Evolutionary conservation across 2,888 invertebrate genomes (phyloP).

Genomic region (Crepidodera aurea): DNA sequence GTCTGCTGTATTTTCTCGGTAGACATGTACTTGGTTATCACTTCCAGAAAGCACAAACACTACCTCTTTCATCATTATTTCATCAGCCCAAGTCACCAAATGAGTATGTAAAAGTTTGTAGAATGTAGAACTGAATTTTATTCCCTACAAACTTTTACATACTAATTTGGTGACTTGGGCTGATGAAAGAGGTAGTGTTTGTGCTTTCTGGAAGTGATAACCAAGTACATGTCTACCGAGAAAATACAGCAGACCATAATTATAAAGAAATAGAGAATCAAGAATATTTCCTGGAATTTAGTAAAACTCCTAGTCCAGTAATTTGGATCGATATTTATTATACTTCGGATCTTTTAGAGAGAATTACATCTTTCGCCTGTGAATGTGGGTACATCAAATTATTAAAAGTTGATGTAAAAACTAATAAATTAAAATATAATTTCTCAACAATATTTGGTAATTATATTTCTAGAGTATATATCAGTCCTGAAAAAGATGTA

Average conservation of each 20-base stretch:
- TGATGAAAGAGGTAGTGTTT: conserved; percentile 65
- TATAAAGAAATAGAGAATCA: conserved; percentile 66
- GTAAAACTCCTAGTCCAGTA: conserved; percentile 64
- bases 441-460: conserved; percentile 66
- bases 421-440: conserved; percentile 61
- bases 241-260: conserved; percentile 65
- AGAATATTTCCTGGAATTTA: conserved; percentile 69
- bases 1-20: conserved; percentile 66
- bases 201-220: conserved; percentile 72
- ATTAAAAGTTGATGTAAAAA: conserved; percentile 63
- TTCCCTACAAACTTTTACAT: conserved; percentile 73
- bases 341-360: conserved; percentile 62
- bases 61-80: conserved; percentile 60
- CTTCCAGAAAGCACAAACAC: conserved; percentile 73
- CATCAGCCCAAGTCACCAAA: conserved; percentile 58
- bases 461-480: conserved; percentile 65
- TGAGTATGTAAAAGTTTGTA: conserved; percentile 71
- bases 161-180: conserved; percentile 62
- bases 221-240: conserved; percentile 71
- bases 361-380: conserved; percentile 68
- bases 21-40: conserved; percentile 71
- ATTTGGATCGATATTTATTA: conserved; percentile 66
- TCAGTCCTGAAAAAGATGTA: conserved; percentile 57
- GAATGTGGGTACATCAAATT: conserved; percentile 69
- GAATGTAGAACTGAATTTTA: conserved; percentile 71